phyloP scores from a whole-genome alignment of 2,888 invertebrate species.

The Heteromyza rotundicornis region DNA sequence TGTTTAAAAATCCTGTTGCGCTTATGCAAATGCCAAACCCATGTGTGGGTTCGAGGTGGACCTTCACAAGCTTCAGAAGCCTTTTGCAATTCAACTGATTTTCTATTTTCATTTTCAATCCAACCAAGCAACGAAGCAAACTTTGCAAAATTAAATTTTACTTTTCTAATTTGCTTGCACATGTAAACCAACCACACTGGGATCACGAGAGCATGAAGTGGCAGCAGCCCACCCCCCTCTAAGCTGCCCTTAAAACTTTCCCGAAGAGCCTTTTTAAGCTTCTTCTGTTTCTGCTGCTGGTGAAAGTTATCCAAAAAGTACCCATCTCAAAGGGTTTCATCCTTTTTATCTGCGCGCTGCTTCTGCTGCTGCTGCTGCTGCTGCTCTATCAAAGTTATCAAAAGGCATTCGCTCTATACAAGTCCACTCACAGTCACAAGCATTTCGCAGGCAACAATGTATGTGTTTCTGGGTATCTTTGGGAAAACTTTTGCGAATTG shows the following conservation, averaged over 20 bases:
- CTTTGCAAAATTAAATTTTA: not conserved
- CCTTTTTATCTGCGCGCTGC: not conserved
- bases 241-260: not conserved
- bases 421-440: not conserved
- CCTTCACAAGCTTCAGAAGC: no score
- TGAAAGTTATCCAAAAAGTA: not conserved
- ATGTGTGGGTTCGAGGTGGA: not conserved
- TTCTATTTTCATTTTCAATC: no score
- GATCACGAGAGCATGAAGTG: not conserved
- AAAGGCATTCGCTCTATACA: not conserved
- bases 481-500: no score
- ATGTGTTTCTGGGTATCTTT: no score
- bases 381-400: slow-evolving; percentile 4
- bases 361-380: no score
- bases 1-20: not conserved
- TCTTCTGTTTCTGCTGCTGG: not conserved
- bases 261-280: not conserved
- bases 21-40: not conserved
- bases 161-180: not conserved
- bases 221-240: not conserved
- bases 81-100: no score
- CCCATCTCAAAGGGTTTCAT: not conserved
- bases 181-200: not conserved
- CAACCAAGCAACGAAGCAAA: no score
- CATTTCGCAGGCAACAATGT: no score